A percentile compares a stretch with the other conserved stretches of the same genome.
Conservation (phyloP, 2,888 invertebrate genomes). For the Ypsolopha sequella region DNA sequence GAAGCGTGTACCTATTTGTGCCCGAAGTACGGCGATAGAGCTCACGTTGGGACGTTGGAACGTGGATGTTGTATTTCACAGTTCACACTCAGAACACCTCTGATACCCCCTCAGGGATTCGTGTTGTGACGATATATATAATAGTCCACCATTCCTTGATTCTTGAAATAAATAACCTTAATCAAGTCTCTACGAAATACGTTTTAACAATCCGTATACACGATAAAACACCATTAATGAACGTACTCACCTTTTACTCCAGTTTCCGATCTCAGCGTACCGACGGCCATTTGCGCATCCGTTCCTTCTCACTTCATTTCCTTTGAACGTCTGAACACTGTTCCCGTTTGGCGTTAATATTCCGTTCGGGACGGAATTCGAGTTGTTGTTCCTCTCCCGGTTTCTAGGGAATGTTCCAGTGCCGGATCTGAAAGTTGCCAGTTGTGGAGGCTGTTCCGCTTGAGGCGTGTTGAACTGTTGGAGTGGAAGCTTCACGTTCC, state of each 20-base stretch:
- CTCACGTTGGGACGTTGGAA: too few relatives aligned
- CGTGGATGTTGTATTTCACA: too few relatives aligned
- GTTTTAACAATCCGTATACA: not conserved
- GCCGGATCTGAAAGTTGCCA: slow-evolving; percentile 61
- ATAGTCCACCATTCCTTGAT: too few relatives aligned
- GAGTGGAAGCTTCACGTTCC: slow-evolving; percentile 62
- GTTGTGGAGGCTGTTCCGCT: slow-evolving; percentile 44
- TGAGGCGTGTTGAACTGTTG: slow-evolving; percentile 52
- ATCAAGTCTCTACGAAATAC: too few relatives aligned
- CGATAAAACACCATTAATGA: slow-evolving; percentile 9
- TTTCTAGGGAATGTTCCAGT: slow-evolving; percentile 66
- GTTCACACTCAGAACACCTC: too few relatives aligned
- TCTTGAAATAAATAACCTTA: too few relatives aligned
- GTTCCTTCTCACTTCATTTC: slow-evolving; percentile 67
- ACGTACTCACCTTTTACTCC: slow-evolving; percentile 63
- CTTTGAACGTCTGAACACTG: slow-evolving; percentile 56
- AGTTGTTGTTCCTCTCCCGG: slow-evolving; percentile 60
- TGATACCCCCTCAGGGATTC: too few relatives aligned
- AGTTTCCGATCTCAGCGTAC: slow-evolving; percentile 72
- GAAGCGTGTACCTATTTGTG: too few relatives aligned
- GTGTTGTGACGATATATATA: too few relatives aligned
- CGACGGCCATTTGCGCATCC: slow-evolving; percentile 66
- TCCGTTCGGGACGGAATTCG: slow-evolving; percentile 42
- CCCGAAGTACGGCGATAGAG: too few relatives aligned
- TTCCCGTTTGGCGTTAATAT: slow-evolving; percentile 68